These are phyloP conservation scores for Bimastos eiseni DNA, from an alignment of 2,888 invertebrate species.

Conservation along the genomic window DNA sequence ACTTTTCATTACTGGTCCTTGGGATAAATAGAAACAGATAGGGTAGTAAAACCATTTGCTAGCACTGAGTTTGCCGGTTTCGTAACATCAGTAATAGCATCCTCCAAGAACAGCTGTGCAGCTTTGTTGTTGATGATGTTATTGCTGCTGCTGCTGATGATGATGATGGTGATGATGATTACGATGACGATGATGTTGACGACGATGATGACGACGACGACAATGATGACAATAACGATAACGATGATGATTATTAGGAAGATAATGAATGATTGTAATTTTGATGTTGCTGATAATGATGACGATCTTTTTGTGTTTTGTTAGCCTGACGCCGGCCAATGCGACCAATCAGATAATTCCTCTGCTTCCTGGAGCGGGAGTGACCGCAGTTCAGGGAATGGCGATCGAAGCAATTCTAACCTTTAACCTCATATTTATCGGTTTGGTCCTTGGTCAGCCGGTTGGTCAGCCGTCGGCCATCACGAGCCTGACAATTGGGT, in stretches of 20 bases:
- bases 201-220: not conserved
- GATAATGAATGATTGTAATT: too few species aligned
- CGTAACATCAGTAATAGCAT: too few species aligned
- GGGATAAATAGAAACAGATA: too few species aligned
- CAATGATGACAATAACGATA: not conserved
- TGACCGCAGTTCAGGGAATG: constrained; percentile 29
- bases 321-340: constrained; percentile 30
- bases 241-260: not conserved
- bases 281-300: too few species aligned
- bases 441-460: constrained; percentile 8
- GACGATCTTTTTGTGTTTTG: not conserved
- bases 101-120: too few species aligned
- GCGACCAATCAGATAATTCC: constrained; percentile 18
- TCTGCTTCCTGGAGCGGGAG: constrained; percentile 26
- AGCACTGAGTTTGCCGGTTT: too few species aligned
- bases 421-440: constrained; percentile 32
- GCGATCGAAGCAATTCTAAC: constrained; percentile 31
- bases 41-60: too few species aligned
- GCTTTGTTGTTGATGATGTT: too few species aligned
- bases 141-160: not conserved
- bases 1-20: too few species aligned
- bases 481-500: constrained; percentile 25
- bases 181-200: not conserved
- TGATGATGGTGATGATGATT: not conserved
- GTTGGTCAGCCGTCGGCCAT: not conserved